Conservation (phyloP, 1,140 invertebrate species). For the Tetranychus cinnabarinus region DNA sequence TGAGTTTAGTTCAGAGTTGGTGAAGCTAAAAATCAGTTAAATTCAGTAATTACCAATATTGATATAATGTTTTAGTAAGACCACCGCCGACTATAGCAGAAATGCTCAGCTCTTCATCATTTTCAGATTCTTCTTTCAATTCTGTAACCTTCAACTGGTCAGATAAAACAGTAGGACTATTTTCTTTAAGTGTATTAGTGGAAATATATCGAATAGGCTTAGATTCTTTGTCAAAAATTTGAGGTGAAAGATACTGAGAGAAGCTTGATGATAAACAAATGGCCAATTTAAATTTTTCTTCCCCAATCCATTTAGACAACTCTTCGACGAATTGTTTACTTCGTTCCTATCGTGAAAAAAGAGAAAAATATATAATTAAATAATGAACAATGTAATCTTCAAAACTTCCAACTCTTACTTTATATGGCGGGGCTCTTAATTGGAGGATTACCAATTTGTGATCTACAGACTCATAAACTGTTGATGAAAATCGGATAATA, state of each 20-base stretch:
- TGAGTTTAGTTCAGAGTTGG: neutral
- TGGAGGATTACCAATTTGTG: constrained; percentile 38
- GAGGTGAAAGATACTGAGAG: constrained; percentile 28
- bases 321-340: constrained; percentile 31
- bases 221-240: too few relatives aligned
- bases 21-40: too few relatives aligned
- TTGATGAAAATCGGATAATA: constrained; percentile 15
- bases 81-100: neutral
- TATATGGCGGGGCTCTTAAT: constrained; percentile 38
- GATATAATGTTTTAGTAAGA: neutral
- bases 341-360: neutral
- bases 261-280: constrained; percentile 42
- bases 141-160: too few relatives aligned
- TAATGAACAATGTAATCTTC: neutral
- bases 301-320: constrained; percentile 27
- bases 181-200: too few relatives aligned
- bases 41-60: neutral
- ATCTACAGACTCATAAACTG: constrained; percentile 32
- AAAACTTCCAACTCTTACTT: constrained; percentile 11
- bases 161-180: too few relatives aligned
- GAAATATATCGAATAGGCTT: too few relatives aligned
- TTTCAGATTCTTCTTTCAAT: too few relatives aligned
- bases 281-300: constrained; percentile 29
- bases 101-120: too few relatives aligned
- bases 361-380: neutral